Conservation (phyloP, 1,140 invertebrate species). For the Aethina tumida region DNA sequence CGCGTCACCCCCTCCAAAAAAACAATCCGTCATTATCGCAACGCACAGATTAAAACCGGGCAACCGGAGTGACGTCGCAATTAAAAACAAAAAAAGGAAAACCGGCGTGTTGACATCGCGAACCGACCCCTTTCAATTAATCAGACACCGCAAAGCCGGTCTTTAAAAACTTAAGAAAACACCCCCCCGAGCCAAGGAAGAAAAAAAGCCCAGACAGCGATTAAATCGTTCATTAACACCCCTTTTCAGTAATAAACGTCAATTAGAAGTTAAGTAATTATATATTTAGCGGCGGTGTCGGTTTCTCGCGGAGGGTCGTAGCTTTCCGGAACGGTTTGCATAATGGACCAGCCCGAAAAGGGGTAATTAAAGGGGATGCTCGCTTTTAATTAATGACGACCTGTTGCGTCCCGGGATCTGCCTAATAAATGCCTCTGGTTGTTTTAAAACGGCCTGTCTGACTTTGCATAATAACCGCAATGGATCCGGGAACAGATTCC, state of each 20-base stretch:
- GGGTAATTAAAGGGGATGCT: constrained; percentile 35
- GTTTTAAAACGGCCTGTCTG: no score
- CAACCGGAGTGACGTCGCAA: no score
- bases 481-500: no score
- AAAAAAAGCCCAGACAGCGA: constrained; percentile 18
- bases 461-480: no score
- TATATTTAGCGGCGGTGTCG: constrained; percentile 26
- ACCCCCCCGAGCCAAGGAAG: constrained; percentile 17
- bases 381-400: constrained; percentile 35
- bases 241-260: constrained; percentile 35
- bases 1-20: no score
- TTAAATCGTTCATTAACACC: constrained; percentile 33
- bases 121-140: constrained; percentile 26
- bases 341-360: constrained; percentile 35
- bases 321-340: constrained; percentile 29
- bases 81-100: no score
- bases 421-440: constrained; percentile 9
- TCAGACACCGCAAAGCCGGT: constrained; percentile 16
- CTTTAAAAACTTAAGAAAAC: constrained; percentile 24
- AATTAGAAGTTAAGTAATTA: constrained; percentile 34
- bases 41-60: no score
- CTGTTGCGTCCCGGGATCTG: no score
- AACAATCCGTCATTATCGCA: no score
- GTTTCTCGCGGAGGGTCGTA: constrained; percentile 11
- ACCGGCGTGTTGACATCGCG: constrained; percentile 18